Base-by-base conservation (phyloP, 2,888 invertebrate species). In the Himalopsyche anomala region DNA sequence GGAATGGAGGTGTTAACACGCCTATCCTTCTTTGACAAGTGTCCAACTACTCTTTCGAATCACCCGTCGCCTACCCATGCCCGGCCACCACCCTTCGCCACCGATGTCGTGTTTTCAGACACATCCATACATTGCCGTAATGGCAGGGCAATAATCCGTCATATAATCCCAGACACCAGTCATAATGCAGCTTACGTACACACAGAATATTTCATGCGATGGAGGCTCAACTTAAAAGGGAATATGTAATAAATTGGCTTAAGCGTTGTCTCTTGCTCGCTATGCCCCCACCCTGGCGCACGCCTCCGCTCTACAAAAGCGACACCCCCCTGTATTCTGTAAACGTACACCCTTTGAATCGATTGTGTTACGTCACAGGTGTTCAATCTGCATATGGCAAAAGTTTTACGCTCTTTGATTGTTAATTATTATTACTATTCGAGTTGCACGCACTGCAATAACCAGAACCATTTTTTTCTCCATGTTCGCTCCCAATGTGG, bases 161-260 rank as follows among this genome's bases (percentile, higher is more conserved):
- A 45, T 82, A 82, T 84, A 84, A 86, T 86, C 86, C 74, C 74
- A 74, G 74, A 74, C 74, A 74, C 74, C 74, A 74, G 74, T 74
- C 51, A 28, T 69, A 56, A 82, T 79, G 62, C 86, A 40, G 28
- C 85, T 84, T 87, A 87, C 84, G 87, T 84, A 86, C 85, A 86
- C 55, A 87, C 28, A 82, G 88, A 88, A 88, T 88, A 88, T 87
- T 80, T 86, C 82, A 88, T 88, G 87, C 83, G 85, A 82, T 74
- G 51, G 74, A 83, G 28, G 81, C 74, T 40, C 62, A 74, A 74
- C 74, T 83, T 82, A 85, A 88, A 87, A 88, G 87, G 84, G 88
- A 88, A 88, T 88, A 51, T 51, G 51, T 51, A 88, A 85, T 88
- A 88, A 87, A 88, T 88, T 81, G 74, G 79, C 86, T 84, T 36